A percentile compares a stretch with the other conserved stretches of the same genome.
phyloP scores from a whole-genome alignment of 1,140 invertebrate species.

The Drosophila miranda region DNA sequence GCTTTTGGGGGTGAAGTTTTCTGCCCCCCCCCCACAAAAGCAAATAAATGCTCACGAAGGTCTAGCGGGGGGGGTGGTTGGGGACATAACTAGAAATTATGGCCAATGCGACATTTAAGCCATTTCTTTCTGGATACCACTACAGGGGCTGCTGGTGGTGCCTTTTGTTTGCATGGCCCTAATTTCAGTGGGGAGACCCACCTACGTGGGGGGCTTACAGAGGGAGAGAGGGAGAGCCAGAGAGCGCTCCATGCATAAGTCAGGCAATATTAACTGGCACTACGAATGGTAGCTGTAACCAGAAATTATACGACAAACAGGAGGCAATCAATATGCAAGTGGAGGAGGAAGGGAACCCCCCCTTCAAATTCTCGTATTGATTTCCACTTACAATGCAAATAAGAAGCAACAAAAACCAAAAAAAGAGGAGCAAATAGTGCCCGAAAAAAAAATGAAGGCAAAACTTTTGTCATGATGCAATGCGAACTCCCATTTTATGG shows the following conservation, averaged over 20 bases:
- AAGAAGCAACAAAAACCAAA: slow-evolving; percentile 1
- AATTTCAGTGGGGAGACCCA: slow-evolving; percentile 39
- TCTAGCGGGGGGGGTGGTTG: neutral
- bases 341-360: too few species aligned
- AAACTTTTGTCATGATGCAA: slow-evolving; percentile 43
- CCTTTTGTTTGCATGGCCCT: slow-evolving; percentile 66
- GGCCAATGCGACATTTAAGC: slow-evolving; percentile 79
- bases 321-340: neutral
- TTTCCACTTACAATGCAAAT: slow-evolving; percentile 62
- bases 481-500: slow-evolving; percentile 26
- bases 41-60: slow-evolving; percentile 64
- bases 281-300: slow-evolving; percentile 33
- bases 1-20: slow-evolving; percentile 50
- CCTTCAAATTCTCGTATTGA: slow-evolving; percentile 38
- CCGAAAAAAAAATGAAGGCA: slow-evolving; percentile 17
- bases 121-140: slow-evolving; percentile 52
- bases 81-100: slow-evolving; percentile 73
- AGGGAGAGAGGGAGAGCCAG: neutral
- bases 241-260: slow-evolving; percentile 37
- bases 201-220: slow-evolving; percentile 20
- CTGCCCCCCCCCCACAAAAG: slow-evolving; percentile 36
- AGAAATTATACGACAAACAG: slow-evolving; percentile 50
- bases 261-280: slow-evolving; percentile 65
- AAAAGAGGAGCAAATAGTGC: slow-evolving; percentile 20
- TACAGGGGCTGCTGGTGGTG: slow-evolving; percentile 5